phyloP scores from a whole-genome alignment of 2,113 vertebrate genomes.

The Willisornis vidua region DNA sequence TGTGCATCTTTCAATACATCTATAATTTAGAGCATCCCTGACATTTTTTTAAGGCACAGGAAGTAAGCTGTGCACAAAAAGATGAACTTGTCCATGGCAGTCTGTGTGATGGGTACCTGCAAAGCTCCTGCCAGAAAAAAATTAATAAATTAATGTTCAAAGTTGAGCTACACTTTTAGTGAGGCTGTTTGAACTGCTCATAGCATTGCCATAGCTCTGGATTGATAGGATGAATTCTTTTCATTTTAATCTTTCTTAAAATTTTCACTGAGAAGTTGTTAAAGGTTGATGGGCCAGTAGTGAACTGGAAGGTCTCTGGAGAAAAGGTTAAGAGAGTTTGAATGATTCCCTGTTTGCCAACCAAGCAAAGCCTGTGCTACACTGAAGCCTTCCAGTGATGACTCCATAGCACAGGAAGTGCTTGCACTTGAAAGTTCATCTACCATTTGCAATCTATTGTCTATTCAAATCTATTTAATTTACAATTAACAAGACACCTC shows the following conservation, averaged over 20 bases:
- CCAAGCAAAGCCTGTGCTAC: conserved; percentile 42
- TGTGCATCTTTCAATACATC: not conserved
- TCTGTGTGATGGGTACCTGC: not conserved
- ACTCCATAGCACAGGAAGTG: not conserved
- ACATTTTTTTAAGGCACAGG: not conserved
- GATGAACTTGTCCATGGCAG: not conserved
- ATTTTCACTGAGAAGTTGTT: not conserved
- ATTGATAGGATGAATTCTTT: not conserved
- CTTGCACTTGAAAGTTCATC: conserved; percentile 60
- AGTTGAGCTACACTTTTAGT: not conserved
- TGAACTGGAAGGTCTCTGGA: not conserved
- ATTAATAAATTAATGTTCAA: not conserved
- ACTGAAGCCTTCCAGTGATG: conserved; percentile 41
- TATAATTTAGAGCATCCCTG: not conserved
- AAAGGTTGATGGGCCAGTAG: not conserved
- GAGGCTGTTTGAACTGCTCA: not conserved
- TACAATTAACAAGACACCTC: conserved; percentile 78
- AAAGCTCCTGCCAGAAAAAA: not conserved
- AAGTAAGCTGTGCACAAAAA: not conserved
- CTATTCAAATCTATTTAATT: conserved; percentile 77
- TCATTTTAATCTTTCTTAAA: not conserved
- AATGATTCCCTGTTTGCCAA: not conserved
- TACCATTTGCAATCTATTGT: conserved; percentile 72
- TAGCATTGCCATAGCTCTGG: not conserved
- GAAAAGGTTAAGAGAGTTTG: not conserved